Base-by-base conservation (phyloP, 2,113 vertebrate species). In the Oncorhynchus masou region DNA sequence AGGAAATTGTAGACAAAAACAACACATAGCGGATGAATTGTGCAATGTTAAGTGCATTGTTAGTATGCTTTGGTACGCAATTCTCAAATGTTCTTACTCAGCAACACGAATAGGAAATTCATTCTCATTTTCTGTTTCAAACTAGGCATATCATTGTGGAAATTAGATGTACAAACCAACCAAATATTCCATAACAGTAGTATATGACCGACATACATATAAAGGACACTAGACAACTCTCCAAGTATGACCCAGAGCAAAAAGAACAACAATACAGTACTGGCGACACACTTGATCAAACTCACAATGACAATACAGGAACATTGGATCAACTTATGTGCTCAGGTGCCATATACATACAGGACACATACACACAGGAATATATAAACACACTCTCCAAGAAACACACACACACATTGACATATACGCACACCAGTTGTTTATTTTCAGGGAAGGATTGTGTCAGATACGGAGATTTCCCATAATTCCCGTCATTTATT, bases 381-480 rank as follows among this genome's bases (percentile, higher is more conserved):
- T 65, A 85, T 60, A 64, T 73, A 72, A 82, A 87, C 70, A 9
- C 68, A 85, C 27, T 31, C 66, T n/a, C 75, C 65, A 34, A 71
- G 59, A 82, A 77, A 73, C 71, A 81, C 3, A 59, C 71, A 81
- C 3, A 59, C 31, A 39, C 27, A 74, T 8, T 59, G 49, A 87
- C 81, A 86, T 66, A 69, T 76, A 67, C 76, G 75, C 85, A 87
- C 84, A 80, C 59, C 83, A 75, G 84, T 88, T 81, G 78, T 86
- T 73, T 24, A 60, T 85, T 76, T 60, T 78, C 75, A 60, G 88
- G 88, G 85, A 86, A 86, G 85, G 87, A 85, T 54, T 54, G 90
- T 89, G 90, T 90, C 88, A 88, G 92, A 94, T 93, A 93, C 93
- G 91, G 92, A 92, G 93, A 94, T 94, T 94, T 94, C 93, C 91